These are phyloP conservation scores for Cichladusa arquata DNA, from an alignment of 2,113 vertebrate genomes.

Conservation along the genomic window DNA sequence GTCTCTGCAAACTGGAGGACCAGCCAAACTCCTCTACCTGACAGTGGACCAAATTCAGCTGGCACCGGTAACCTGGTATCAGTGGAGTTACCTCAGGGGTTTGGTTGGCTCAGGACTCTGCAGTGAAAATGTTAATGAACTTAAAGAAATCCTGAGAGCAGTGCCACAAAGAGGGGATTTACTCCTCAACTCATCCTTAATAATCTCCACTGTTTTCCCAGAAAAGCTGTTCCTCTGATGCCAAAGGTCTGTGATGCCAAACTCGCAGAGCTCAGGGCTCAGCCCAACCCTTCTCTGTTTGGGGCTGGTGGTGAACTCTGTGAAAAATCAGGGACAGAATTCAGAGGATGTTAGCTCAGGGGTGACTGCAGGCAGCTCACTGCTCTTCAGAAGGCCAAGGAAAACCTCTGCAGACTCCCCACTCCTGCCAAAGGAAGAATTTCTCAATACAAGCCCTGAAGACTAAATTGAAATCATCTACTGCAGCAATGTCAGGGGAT, in stretches of 20 bases:
- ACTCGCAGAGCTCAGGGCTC: fast-evolving
- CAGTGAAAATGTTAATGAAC: neutral
- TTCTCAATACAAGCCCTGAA: neutral
- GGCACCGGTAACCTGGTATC: neutral
- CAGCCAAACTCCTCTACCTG: neutral
- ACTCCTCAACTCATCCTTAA: neutral
- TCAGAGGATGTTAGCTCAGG: neutral
- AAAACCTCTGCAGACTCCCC: neutral
- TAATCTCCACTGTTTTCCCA: neutral
- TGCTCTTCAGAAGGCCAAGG: neutral
- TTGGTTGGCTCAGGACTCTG: neutral
- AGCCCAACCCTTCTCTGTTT: neutral
- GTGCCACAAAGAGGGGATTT: neutral
- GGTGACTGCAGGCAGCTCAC: neutral
- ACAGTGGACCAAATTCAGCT: neutral
- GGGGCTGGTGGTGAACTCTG: neutral
- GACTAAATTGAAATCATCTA: neutral
- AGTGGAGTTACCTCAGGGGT: neutral
- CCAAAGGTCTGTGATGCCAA: neutral
- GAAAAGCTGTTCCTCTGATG: neutral
- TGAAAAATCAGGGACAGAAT: neutral
- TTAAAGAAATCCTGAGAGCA: neutral
- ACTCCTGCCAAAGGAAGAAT: neutral
- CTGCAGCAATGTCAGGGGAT: neutral
- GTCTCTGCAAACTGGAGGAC: neutral